These are phyloP conservation scores for Mus spretus DNA, from an alignment of 2,797 vertebrate species.

Conservation along the genomic window DNA sequence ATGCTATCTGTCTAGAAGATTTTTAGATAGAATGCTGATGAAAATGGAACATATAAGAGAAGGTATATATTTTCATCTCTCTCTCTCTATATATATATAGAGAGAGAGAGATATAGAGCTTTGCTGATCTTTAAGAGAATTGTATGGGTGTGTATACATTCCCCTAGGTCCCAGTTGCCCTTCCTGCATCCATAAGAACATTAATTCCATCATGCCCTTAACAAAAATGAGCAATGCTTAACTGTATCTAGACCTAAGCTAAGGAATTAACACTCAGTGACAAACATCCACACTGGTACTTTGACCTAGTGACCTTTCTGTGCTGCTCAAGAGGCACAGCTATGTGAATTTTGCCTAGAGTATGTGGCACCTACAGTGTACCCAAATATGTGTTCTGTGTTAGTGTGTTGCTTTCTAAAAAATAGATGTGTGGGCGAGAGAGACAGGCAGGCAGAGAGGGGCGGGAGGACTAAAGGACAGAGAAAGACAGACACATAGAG, in stretches of 20 bases:
- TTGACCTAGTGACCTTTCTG: fast-evolving
- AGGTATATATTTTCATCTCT: not conserved
- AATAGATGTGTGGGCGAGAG: not conserved
- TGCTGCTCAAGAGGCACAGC: too few relatives aligned
- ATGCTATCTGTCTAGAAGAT: too few relatives aligned
- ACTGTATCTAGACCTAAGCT: not conserved
- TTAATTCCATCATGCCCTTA: not conserved
- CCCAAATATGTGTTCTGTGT: too few relatives aligned
- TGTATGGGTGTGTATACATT: not conserved
- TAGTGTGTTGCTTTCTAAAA: not conserved
- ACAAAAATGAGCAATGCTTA: not conserved
- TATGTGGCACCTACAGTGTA: too few relatives aligned
- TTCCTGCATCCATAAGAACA: not conserved
- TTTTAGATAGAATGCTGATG: too few relatives aligned
- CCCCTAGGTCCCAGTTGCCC: not conserved
- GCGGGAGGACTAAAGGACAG: not conserved
- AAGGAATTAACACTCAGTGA: not conserved
- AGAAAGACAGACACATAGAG: not conserved
- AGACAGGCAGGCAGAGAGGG: not conserved
- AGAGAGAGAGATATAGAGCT: fast-evolving
- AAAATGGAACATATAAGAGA: not conserved
- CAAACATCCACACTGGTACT: not conserved
- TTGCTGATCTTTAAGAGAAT: not conserved
- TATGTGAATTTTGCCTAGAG: not conserved
- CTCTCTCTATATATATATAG: fast-evolving